Base-by-base conservation (phyloP, 1,140 invertebrate genomes). In the Propsilocerus akamusi region DNA sequence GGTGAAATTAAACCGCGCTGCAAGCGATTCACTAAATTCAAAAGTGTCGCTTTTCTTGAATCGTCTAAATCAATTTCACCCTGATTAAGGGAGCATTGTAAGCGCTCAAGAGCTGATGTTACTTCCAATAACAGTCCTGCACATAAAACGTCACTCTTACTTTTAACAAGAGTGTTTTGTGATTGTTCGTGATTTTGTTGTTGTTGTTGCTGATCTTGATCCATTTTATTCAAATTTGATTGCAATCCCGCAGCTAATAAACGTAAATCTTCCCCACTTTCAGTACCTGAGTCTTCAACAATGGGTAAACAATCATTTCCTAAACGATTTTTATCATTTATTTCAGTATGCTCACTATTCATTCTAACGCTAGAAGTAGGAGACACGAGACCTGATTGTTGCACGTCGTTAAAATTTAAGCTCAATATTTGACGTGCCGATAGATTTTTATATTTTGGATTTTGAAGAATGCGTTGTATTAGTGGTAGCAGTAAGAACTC, bases 111-210 rank as follows among this genome's bases (percentile, higher is more conserved):
- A 0, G 85, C 85, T 37, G 74, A 75, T 54, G 84, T 80, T 10
- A 92, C 86, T 60, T 91, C 86, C 2, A 74, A 74, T 22, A 89
- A 71, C 0, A 89, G 71, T 55, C 72, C 71, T 48, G 63, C 66
- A 20, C 52, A 49, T 23, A 54, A 48, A 12, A 59, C 60, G 51
- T 62, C 64, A n/a, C n/a, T n/a, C n/a, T n/a, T n/a, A n/a, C n/a
- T n/a, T n/a, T n/a, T n/a, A n/a, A n/a, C n/a, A n/a, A n/a, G n/a
- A n/a, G n/a, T 50, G 61, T 59, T 34, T 62, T 61, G 8, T 65
- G 62, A 17, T 63, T 64, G 41, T 62, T 59, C 53, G 5, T 37
- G n/a, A 37, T 37, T 14, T 17, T 41, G n/a, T 4, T 20, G n/a
- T 17, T 41, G 17, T 41, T 14, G 14, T 5, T 46, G 46, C n/a